Evolutionary conservation across 2,113 vertebrate genomes (phyloP), one percentile per base, ranked within the genome.

Genomic region (Rhabdornis inornatus): DNA sequence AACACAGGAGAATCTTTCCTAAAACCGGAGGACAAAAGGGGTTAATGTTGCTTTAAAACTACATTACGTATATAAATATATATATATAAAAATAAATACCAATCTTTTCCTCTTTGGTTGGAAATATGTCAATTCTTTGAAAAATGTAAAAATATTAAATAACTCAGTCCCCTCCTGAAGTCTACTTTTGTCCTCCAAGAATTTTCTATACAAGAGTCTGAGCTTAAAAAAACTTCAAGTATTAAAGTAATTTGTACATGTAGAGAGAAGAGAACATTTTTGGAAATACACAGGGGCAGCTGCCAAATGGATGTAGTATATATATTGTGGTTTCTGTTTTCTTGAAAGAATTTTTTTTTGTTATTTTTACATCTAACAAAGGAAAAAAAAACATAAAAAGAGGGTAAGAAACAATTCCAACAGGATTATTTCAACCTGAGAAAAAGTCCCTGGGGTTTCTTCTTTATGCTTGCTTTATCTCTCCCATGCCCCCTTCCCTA

Each of bases 351-450:
- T 97, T 98, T 98, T 98, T 98, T 98, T 98, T 98, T 98, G 97
- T 98, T 98, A 98, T 98, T 98, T 98, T 98, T 98, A 98, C 97
- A 98, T 98, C 98, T 98, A 98, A 98, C 97, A 98, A 95, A 97
- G 69, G 95, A 97, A 98, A 97, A 94, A 97, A 89, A 97, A 78
- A 96, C 75, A 95, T 72, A 86, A 96, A 97, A 98, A 98, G 97
- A 98, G 98, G 97, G 97, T 98, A 96, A 98, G 97, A 98, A 98
- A 98, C 96, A 72, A 96, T 97, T 98, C 97, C 97, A 65, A 45
- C 0, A 94, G 98, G 97, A 96, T 98, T 97, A 97, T 98, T 98
- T 98, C 97, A 98, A 98, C 97, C 96, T 94, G 95, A 97, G 95
- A 96, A 96, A 96, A 92, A 96, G 61, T 97, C 97, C 97, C 97